Evolutionary conservation across 2,113 vertebrate species (phyloP).

Genomic region (Anguilla japonica): DNA sequence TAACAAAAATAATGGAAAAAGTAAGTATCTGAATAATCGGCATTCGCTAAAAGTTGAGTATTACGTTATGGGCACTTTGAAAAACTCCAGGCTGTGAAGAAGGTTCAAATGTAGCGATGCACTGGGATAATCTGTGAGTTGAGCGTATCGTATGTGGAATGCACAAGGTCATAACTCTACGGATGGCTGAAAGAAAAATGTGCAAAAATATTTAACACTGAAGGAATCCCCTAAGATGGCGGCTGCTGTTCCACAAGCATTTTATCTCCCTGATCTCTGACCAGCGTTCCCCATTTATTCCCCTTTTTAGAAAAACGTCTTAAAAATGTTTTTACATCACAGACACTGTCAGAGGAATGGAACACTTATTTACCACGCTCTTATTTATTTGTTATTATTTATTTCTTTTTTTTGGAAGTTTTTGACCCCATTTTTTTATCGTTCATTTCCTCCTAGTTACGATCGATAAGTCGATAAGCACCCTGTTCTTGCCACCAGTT

Average conservation of each 20-base stretch:
- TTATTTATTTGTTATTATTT: too few relatives aligned
- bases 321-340: background rate
- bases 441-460: too few relatives aligned
- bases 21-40: constrained; percentile 6
- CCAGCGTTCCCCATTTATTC: background rate
- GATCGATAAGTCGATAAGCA: too few relatives aligned
- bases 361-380: background rate
- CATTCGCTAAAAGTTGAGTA: constrained; percentile 51
- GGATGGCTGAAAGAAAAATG: background rate
- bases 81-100: constrained; percentile 55
- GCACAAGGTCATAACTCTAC: constrained; percentile 43
- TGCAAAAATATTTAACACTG: background rate
- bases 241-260: background rate
- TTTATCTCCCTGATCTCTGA: background rate
- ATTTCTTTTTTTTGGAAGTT: background rate
- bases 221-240: background rate
- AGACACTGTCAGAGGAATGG: background rate
- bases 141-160: constrained; percentile 48
- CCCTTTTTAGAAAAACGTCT: background rate
- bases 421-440: background rate
- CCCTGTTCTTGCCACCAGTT: too few relatives aligned
- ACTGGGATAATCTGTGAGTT: constrained; percentile 54
- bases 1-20: background rate
- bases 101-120: constrained; percentile 63
- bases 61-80: constrained; percentile 70